These are phyloP conservation scores for Theristicus caerulescens DNA, from an alignment of 2,113 vertebrate genomes.

Conservation along the genomic window DNA sequence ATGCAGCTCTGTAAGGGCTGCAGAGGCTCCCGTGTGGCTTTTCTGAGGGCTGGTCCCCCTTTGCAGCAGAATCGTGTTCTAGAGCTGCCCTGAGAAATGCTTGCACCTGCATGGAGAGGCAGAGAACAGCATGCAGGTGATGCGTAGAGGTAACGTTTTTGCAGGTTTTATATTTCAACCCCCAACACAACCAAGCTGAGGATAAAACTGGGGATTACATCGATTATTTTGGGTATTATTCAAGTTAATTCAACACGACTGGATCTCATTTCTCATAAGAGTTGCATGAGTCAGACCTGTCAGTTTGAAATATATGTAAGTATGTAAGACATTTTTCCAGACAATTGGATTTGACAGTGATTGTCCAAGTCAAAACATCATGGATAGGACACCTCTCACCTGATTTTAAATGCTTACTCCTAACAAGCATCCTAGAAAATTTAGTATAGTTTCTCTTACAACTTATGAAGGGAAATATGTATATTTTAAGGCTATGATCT, in stretches of 20 bases:
- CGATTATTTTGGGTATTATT: background rate
- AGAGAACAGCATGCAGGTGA: background rate
- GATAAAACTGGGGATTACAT: background rate
- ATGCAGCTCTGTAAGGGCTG: background rate
- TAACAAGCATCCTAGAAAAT: background rate
- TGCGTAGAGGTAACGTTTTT: background rate
- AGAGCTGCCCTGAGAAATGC: background rate
- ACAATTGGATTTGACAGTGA: background rate
- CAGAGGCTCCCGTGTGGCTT: background rate
- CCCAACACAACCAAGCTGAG: background rate
- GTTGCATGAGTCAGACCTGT: background rate
- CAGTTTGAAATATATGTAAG: background rate
- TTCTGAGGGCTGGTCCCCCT: background rate
- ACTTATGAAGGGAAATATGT: background rate
- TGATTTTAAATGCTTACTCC: background rate
- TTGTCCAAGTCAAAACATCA: background rate
- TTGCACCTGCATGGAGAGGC: background rate
- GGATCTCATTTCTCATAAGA: background rate
- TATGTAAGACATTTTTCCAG: background rate
- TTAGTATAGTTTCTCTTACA: background rate
- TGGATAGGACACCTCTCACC: background rate
- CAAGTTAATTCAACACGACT: background rate
- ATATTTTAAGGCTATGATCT: background rate
- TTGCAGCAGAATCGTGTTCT: background rate
- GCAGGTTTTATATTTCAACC: background rate